These are phyloP conservation scores for Phyllotreta cruciferae DNA, from an alignment of 2,888 invertebrate genomes.

Conservation along the genomic window DNA sequence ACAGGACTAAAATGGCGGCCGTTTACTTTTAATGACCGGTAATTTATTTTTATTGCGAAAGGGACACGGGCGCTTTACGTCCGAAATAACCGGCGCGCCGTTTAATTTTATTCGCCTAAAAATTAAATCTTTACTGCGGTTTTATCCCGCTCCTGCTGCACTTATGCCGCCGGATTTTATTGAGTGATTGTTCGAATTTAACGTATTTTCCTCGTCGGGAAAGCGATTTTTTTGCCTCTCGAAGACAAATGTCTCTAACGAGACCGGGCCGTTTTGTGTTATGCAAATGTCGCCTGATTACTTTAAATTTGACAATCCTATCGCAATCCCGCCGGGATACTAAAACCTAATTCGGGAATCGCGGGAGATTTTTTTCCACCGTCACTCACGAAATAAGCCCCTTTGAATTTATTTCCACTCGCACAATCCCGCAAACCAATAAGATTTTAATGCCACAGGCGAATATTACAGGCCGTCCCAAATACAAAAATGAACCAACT, in stretches of 20 bases:
- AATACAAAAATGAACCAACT: no score
- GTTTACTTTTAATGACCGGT: constrained; percentile 23
- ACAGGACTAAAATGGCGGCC: constrained; percentile 17
- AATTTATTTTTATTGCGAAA: constrained; percentile 28
- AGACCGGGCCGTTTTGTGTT: constrained; percentile 27
- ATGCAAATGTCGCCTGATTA: constrained; percentile 33
- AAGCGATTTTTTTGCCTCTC: neutral
- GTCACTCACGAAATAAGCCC: no score
- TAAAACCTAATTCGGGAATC: constrained; percentile 14
- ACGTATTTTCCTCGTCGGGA: no score
- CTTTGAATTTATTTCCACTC: no score
- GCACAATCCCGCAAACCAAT: no score
- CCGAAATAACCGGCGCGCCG: constrained; percentile 18
- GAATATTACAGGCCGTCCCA: no score
- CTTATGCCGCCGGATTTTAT: no score
- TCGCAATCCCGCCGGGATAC: constrained; percentile 20
- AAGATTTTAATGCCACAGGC: no score
- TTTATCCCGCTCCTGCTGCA: constrained; percentile 8
- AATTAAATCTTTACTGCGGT: constrained; percentile 26
- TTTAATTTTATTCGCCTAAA: constrained; percentile 23
- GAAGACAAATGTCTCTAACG: constrained; percentile 32
- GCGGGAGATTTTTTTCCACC: constrained; percentile 2
- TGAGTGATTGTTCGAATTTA: no score
- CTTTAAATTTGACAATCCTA: constrained; percentile 32
- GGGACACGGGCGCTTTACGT: constrained; percentile 17